These are phyloP conservation scores for Ceyx margarethae DNA, from an alignment of 2,113 vertebrate genomes.

Conservation along the genomic window DNA sequence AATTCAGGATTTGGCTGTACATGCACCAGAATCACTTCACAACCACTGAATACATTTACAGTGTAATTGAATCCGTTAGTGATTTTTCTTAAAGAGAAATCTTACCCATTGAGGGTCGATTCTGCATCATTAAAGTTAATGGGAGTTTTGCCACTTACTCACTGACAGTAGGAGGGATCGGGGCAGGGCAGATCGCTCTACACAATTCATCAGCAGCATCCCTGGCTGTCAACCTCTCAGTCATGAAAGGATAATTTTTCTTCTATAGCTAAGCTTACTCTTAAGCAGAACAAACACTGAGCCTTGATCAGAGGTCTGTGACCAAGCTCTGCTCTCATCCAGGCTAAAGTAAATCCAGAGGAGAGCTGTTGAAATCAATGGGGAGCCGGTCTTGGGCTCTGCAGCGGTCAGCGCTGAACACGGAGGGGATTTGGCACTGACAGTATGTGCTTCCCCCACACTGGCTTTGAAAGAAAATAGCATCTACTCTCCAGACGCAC, in stretches of 20 bases:
- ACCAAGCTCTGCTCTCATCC: not conserved
- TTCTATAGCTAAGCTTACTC: not conserved
- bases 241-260: not conserved
- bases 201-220: not conserved
- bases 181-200: not conserved
- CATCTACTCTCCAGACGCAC: not conserved
- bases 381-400: not conserved
- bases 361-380: not conserved
- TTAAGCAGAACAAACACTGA: not conserved
- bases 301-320: not conserved
- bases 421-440: not conserved
- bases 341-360: not conserved
- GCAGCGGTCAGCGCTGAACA: not conserved
- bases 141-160: not conserved
- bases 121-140: not conserved
- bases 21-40: constrained; percentile 29
- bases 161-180: not conserved
- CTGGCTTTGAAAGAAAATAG: not conserved
- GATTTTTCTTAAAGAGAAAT: constrained; percentile 53
- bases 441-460: fast-evolving
- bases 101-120: not conserved
- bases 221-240: not conserved
- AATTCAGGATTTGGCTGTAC: constrained; percentile 48
- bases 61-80: constrained; percentile 11
- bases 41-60: constrained; percentile 42